These are phyloP conservation scores for Patiria pectinifera DNA, from an alignment of 53 echinoderm and acorn worm species.

Conservation along the genomic window DNA sequence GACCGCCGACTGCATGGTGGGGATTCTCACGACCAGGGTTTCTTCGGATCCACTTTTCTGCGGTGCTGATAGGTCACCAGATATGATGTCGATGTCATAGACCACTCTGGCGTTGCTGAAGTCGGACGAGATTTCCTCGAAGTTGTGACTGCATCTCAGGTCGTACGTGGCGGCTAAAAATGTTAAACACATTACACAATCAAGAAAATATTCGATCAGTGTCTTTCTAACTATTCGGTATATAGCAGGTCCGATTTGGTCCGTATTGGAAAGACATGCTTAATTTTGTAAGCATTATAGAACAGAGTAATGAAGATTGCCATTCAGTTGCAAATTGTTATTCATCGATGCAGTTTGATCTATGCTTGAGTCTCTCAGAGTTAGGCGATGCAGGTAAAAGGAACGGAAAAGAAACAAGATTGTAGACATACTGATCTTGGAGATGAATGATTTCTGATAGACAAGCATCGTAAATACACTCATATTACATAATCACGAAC, in stretches of 20 bases:
- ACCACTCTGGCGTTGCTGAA: conserved; percentile 13
- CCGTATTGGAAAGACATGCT: too few species aligned
- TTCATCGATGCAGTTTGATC: too few species aligned
- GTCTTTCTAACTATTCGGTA: background rate
- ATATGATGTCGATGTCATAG: background rate
- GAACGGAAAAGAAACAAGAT: too few species aligned
- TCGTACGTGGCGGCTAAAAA: conserved; percentile 39
- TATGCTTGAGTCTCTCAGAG: too few species aligned
- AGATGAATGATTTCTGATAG: too few species aligned
- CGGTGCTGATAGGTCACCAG: conserved; percentile 23
- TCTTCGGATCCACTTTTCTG: conserved; percentile 10
- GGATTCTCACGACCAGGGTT: conserved; percentile 11
- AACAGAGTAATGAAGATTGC: too few species aligned
- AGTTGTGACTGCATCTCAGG: conserved; percentile 14
- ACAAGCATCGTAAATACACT: too few species aligned
- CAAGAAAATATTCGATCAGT: background rate
- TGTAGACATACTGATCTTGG: too few species aligned
- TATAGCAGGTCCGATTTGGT: too few species aligned
- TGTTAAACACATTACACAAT: background rate
- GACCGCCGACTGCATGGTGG: background rate
- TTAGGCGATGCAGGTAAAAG: too few species aligned
- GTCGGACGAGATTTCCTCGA: background rate
- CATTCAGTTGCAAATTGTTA: too few species aligned
- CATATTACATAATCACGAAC: background rate
- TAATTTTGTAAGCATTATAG: too few species aligned